Conservation (phyloP, 2,797 vertebrate species). For the Notamacropus eugenii region DNA sequence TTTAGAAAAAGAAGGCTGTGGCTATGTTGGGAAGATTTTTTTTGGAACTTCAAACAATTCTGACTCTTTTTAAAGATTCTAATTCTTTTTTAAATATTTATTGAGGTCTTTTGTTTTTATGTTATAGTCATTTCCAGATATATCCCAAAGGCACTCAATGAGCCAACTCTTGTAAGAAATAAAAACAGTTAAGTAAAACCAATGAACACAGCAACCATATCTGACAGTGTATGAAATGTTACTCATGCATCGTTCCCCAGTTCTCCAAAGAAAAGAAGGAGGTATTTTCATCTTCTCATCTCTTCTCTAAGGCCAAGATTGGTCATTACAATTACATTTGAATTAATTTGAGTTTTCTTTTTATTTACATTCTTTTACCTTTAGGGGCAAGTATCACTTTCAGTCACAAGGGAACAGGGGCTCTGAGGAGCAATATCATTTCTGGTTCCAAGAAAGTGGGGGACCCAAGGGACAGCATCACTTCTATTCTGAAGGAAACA, state of each 20-base stretch:
- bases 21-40: neutral
- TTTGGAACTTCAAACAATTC: conserved; percentile 54
- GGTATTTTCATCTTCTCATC: neutral
- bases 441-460: neutral
- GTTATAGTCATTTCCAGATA: neutral
- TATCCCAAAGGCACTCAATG: neutral
- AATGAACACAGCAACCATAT: neutral
- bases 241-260: neutral
- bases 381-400: neutral
- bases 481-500: neutral
- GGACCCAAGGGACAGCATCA: neutral
- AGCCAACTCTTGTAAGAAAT: neutral
- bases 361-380: neutral
- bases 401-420: neutral
- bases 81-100: neutral
- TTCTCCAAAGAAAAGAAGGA: neutral
- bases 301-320: neutral
- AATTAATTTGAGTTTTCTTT: neutral
- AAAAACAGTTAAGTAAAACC: neutral
- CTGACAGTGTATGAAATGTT: neutral
- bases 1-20: conserved; percentile 47
- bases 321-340: neutral
- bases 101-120: neutral
- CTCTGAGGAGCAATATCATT: neutral
- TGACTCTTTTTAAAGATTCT: neutral